Base-by-base conservation (phyloP, 2,888 invertebrate genomes). In the Latrodectus hesperus region DNA sequence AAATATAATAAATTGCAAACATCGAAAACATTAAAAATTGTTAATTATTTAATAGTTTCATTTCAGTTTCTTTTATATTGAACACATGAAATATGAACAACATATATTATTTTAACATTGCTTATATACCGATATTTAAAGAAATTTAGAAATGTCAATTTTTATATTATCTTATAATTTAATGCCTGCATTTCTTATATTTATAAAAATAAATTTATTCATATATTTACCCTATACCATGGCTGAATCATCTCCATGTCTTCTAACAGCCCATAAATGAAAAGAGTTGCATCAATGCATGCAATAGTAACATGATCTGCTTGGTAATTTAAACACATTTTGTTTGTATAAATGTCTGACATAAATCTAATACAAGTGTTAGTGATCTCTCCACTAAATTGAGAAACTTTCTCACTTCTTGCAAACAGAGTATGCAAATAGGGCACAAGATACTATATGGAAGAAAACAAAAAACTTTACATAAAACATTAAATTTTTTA, bases 221-320 rank as follows among this genome's bases (percentile, higher is more conserved):
- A 11, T 4, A 74, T 74, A 60, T 22, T 49, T 80, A 85, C 86
- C 67, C 68, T 38, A 72, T 72, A 77, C 86, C 86, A 86, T 10
- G 79, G 76, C 16, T 71, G 14, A 16, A 55, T 53, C 22, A 81
- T 26, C 26, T 51, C 22, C 1, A 77, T 8, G 38, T 68, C 49
- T 12, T 68, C 22, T 4, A 55, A 55, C 5, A 77, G 49, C 49
- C 75, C 76, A 76, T 81, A 22, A 17, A 81, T 26, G 10, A 67
- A 17, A 53, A 86, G 38, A 9, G 75, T 26, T 53, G 65, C 65
- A 71, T 86, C 72, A 51, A 86, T 86, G 51, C 86, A 77, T 38
- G 86, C 81, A 22, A 86, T 51, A 38, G 81, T 67, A 11, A 77
- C 76, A 52, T 77, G 67, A 9, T 81, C 81, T 22, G 86, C 70